Conservation (phyloP, 2,113 vertebrate species). For the Tachycineta bicolor region DNA sequence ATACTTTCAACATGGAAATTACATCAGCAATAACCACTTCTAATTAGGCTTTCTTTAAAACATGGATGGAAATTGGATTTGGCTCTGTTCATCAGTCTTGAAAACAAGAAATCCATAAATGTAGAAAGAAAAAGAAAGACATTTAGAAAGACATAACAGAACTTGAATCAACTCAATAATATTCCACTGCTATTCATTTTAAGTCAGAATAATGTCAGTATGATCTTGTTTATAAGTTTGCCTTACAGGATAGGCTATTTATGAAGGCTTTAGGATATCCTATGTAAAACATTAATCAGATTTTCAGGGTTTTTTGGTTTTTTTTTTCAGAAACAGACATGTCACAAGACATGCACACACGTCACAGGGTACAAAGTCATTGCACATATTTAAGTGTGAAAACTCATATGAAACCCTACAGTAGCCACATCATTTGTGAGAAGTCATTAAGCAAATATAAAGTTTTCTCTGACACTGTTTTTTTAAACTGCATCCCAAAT, state of each 20-base stretch:
- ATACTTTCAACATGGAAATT: neutral
- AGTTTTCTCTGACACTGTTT: neutral
- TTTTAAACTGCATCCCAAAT: neutral
- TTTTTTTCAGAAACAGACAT: neutral
- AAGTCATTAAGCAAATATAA: neutral
- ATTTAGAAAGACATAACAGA: neutral
- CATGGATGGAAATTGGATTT: neutral
- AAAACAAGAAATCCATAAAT: slow-evolving; percentile 30
- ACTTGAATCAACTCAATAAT: neutral
- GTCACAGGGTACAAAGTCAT: neutral
- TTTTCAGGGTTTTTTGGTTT: neutral
- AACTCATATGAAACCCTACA: neutral
- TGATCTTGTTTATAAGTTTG: neutral
- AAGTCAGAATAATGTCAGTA: neutral
- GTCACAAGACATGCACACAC: neutral
- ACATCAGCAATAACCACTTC: neutral
- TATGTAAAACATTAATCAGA: neutral
- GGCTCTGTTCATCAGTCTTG: neutral
- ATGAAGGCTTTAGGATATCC: neutral
- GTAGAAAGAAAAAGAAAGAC: neutral
- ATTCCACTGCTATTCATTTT: neutral
- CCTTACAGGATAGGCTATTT: neutral
- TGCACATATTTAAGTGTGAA: neutral
- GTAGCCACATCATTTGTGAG: neutral
- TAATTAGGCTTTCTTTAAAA: neutral